Percentiles rank a stretch among this genome's conserved stretches.
These are phyloP conservation scores for Pycnonotus jocosus DNA, from an alignment of 2,113 vertebrate genomes.

Conservation along the genomic window DNA sequence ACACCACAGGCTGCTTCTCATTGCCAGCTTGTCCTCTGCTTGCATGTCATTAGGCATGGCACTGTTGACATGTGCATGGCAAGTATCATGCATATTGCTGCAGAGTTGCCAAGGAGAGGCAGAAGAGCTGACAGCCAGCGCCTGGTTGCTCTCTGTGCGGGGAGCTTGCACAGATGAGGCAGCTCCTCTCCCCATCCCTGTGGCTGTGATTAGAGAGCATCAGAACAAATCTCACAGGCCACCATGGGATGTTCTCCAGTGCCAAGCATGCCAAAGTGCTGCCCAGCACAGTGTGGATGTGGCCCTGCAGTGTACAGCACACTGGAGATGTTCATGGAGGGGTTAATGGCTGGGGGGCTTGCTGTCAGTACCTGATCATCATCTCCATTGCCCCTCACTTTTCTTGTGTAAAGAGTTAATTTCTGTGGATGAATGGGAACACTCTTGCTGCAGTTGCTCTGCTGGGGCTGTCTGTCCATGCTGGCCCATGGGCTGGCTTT, in stretches of 20 bases:
- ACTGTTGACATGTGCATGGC: conserved; percentile 27
- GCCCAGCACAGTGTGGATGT: fast-evolving
- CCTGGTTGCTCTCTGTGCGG: not conserved
- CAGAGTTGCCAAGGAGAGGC: not conserved
- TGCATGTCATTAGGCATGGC: not conserved
- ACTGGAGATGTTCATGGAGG: not conserved
- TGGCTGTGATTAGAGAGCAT: not conserved
- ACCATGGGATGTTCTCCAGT: not conserved
- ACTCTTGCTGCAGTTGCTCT: not conserved
- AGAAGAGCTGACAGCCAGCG: not conserved
- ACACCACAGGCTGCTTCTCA: conserved; percentile 10
- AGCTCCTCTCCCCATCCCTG: not conserved
- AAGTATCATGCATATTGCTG: not conserved
- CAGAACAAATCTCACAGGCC: not conserved
- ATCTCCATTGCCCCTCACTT: not conserved
- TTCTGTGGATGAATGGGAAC: not conserved
- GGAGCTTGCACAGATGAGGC: not conserved
- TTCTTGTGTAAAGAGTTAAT: not conserved
- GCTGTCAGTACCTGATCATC: not conserved
- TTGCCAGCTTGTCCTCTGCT: conserved; percentile 21
- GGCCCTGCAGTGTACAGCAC: fast-evolving
- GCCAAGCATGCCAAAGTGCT: not conserved
- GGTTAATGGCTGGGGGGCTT: not conserved
- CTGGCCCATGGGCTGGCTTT: fast-evolving
- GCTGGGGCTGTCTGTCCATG: fast-evolving